Percentiles rank a stretch among this genome's conserved stretches.
These are phyloP conservation scores for Sipha maydis DNA, from an alignment of 2,888 invertebrate species.

Conservation along the genomic window DNA sequence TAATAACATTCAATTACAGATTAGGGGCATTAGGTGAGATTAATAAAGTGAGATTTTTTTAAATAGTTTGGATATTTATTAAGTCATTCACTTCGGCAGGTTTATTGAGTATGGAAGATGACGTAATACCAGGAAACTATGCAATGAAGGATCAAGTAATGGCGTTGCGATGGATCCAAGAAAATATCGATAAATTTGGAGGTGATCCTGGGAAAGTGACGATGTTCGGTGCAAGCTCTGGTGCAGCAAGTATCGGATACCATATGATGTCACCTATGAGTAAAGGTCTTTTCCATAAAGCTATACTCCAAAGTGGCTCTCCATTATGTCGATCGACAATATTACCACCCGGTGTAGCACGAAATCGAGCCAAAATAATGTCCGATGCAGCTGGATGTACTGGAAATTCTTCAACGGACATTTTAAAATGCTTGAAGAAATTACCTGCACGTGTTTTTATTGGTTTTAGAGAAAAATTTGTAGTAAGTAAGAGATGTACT, in stretches of 20 bases:
- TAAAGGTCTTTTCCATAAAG: conserved; percentile 71
- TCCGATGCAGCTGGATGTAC: conserved; percentile 71
- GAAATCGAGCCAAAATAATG: conserved; percentile 72
- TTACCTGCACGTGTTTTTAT: conserved; percentile 34
- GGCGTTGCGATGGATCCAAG: conserved; percentile 62
- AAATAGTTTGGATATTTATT: conserved; percentile 66
- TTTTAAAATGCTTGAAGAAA: conserved; percentile 34
- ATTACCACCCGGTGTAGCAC: conserved; percentile 71
- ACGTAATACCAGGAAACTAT: conserved; percentile 62
- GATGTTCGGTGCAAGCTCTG: conserved; percentile 63
- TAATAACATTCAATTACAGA: conserved; percentile 67
- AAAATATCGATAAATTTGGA: conserved; percentile 57
- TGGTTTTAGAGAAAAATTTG: not conserved
- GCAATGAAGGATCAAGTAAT: conserved; percentile 62
- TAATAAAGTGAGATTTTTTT: not conserved
- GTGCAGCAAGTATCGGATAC: conserved; percentile 59
- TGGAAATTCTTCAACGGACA: not conserved
- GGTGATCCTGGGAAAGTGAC: conserved; percentile 63
- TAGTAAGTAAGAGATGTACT: conserved; percentile 5
- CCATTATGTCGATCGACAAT: conserved; percentile 71
- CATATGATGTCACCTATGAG: conserved; percentile 63
- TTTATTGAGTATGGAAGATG: conserved; percentile 62
- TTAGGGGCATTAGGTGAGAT: conserved; percentile 68
- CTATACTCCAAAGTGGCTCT: conserved; percentile 78
- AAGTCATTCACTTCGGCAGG: conserved; percentile 32